Conservation (phyloP, 1,140 invertebrate species). For the Gryllus bimaculatus region DNA sequence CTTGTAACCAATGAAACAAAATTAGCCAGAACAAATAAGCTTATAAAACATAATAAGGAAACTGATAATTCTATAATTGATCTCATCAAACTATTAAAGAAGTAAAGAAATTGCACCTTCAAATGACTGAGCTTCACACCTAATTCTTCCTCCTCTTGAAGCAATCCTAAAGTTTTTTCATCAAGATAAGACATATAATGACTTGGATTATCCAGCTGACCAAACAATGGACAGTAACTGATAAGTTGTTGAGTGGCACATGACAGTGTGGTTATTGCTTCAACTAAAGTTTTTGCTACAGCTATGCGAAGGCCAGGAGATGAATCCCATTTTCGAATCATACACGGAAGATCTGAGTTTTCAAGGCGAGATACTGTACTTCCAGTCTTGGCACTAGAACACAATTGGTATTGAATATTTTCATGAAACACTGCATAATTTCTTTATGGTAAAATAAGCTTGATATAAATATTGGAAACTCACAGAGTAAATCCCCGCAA, state of each 20-base stretch:
- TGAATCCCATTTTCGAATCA: not conserved
- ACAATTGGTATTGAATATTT: not conserved
- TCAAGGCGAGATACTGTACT: not conserved
- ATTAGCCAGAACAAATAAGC: too few species aligned
- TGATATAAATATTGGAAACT: not conserved
- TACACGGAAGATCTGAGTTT: not conserved
- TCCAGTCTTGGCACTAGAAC: conserved; percentile 6
- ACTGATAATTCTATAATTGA: too few species aligned
- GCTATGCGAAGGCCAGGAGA: not conserved
- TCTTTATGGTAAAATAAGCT: too few species aligned
- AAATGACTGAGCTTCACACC: not conserved
- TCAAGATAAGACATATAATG: not conserved
- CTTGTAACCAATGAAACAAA: too few species aligned
- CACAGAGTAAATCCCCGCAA: conserved; percentile 9
- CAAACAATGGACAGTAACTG: not conserved
- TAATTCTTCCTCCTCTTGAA: not conserved
- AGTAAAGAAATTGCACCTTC: not conserved
- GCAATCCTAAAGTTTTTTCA: not conserved
- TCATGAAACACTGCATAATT: too few species aligned
- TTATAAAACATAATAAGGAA: too few species aligned
- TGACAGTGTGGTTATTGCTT: not conserved
- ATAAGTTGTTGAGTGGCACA: not conserved
- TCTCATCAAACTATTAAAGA: too few species aligned
- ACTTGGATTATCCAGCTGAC: conserved; percentile 8
- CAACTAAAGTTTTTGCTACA: not conserved